Evolutionary conservation across 1,140 invertebrate genomes (phyloP), one percentile per base, ranked within the genome.

Genomic region (Rhyacophila brunnea): DNA sequence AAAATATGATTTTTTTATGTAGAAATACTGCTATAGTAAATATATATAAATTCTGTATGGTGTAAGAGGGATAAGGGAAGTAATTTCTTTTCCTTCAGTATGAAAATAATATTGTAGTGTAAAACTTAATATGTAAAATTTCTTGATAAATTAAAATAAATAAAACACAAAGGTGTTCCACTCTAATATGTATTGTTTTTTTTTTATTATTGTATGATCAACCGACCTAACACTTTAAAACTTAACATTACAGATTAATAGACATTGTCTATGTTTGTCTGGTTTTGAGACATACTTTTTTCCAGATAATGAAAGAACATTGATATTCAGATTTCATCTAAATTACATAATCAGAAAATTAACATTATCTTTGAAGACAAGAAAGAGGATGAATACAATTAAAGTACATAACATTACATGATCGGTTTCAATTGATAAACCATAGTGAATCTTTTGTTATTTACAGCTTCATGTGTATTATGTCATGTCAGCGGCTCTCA

Each of bases 191-290:
- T n/a, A 38, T 40, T 49, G 18, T 62, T 62, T 58, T 28, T 28
- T 58, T 62, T 62, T 58, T 28, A 5, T 58, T 62, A 59, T 59
- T 55, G 40, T 42, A 47, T 58, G 50, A 55, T 63, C 61, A 63
- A 59, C 61, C 60, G 57, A 62, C 44, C 61, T 63, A 63, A 52
- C 51, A 58, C 47, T 48, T 59, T 55, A 59, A 54, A 54, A 47
- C 55, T 62, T 58, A 62, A 62, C 55, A 58, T 62, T 62, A 58
- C 40, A 15, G 44, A 53, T 52, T 58, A 54, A 58, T 58, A 62
- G 60, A 62, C 60, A 62, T 62, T 58, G 60, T 58, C 60, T 57
- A 56, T 62, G 57, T n/a, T n/a, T n/a, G n/a, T n/a, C 60, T 57
- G 60, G 43, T 50, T 62, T 62, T 23, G 40, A 57, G 60, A 62